phyloP scores from a whole-genome alignment of 1,140 invertebrate species.

The Muscidifurax raptorellus region DNA sequence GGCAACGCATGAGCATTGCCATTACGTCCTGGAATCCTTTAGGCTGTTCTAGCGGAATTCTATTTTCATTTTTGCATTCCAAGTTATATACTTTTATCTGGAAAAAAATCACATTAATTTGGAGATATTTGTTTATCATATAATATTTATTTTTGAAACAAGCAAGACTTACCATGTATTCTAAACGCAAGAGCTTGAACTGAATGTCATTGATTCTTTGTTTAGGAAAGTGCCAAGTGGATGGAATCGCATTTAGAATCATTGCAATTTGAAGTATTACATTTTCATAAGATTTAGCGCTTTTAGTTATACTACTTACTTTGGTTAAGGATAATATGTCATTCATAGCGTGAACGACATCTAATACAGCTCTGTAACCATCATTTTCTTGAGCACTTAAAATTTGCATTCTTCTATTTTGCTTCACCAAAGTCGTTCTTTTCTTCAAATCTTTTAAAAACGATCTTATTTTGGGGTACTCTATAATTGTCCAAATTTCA shows the following conservation, averaged over 20 bases:
- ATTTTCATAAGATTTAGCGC: background rate
- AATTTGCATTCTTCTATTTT: background rate
- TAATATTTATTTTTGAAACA: background rate
- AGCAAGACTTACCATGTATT: conserved; percentile 4
- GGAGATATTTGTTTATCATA: no score
- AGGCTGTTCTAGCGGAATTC: no score
- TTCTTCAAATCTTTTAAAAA: background rate
- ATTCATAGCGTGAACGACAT: background rate
- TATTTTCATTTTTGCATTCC: no score
- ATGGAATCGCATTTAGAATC: background rate
- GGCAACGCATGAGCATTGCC: no score
- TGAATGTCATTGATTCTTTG: background rate
- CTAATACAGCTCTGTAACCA: background rate
- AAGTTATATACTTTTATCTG: no score
- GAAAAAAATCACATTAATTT: background rate
- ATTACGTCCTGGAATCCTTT: no score
- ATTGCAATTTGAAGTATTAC: background rate
- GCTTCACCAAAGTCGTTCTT: background rate
- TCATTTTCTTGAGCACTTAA: conserved; percentile 3
- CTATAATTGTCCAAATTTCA: background rate
- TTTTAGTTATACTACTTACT: background rate
- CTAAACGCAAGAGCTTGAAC: background rate
- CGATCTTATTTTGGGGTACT: background rate
- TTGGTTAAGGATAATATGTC: background rate
- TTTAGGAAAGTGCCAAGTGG: background rate